Evolutionary conservation across 37 sponge, comb jelly and placozoan genomes (phyloP), one percentile per base, ranked within the genome.

Genomic region (Dysidea cf. avara): DNA sequence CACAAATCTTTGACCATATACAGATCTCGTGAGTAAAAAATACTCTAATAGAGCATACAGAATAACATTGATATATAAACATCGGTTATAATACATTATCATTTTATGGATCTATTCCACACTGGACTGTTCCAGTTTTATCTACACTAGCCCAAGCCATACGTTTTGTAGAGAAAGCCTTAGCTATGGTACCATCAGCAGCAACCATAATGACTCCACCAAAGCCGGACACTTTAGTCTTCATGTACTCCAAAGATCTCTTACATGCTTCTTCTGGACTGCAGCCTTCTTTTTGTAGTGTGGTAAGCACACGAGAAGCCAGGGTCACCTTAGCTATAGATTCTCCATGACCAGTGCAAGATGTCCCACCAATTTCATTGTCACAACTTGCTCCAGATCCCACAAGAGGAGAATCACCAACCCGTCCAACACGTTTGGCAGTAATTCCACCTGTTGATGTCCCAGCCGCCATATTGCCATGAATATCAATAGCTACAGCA

Each of bases 391-490:
- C 93, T 20, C 93, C 93, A 50, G 78, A 79, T 9, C 93, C 93
- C 7, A 87, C 50, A 17, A 92, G 46, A n/a, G 93, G 85, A 40
- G 64, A 53, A 54, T 92, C 93, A 14, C 93, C 93, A 5, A 92
- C 81, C 30, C 93, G 47, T 25, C 93, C 93, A 49, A 84, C 81
- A 35, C 53, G 55, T 48, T 92, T 87, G 47, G 56, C 28, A 0
- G 93, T 72, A 26, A 92, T 92, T 1, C 93, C 93, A 18, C 93
- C 93, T 57, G 93, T 92, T 6, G 93, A 92, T 1, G 89, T 84
- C 1, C 74, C 93, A 61, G 77, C 75, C 14, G 93, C 93, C 21
- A 92, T 34, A 60, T 87, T 83, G 7, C 93, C 93, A 53, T 76
- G 66, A 31, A 60, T 68, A 57, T 92, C 93, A 3, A 75, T 65